These are phyloP conservation scores for Valencia hispanica DNA, from an alignment of 2,797 vertebrate genomes.

Conservation along the genomic window DNA sequence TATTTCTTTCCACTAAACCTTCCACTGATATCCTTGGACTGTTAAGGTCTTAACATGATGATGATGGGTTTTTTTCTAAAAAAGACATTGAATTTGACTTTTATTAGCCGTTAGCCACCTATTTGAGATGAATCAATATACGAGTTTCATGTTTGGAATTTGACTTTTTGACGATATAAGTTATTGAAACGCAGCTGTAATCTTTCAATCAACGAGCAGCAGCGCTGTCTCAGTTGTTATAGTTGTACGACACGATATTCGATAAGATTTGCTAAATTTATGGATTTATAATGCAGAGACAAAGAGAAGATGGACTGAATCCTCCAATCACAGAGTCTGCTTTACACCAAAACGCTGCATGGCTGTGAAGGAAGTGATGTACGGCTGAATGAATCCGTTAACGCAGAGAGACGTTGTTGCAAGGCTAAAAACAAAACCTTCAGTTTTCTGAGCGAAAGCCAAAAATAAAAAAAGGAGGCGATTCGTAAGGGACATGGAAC, in stretches of 20 bases:
- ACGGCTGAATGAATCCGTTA: neutral
- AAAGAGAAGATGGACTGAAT: neutral
- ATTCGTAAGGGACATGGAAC: slow-evolving; percentile 49
- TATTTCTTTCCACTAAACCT: too few relatives aligned
- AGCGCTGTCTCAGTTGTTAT: neutral
- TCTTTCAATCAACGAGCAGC: neutral
- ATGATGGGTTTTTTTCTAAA: too few relatives aligned
- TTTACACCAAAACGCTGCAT: neutral
- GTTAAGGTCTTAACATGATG: too few relatives aligned
- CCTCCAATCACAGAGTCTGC: too few relatives aligned
- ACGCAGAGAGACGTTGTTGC: neutral
- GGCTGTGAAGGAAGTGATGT: neutral
- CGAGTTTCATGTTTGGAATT: too few relatives aligned
- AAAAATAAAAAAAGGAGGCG: slow-evolving; percentile 51
- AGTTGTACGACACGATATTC: neutral
- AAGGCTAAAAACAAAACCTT: slow-evolving; percentile 73
- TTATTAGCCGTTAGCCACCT: too few relatives aligned
- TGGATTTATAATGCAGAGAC: neutral
- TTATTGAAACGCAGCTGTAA: neutral
- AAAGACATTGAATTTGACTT: too few relatives aligned
- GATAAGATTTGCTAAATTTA: neutral
- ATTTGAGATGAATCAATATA: too few relatives aligned
- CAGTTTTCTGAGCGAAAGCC: slow-evolving; percentile 36
- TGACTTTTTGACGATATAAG: neutral
- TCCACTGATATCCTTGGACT: too few relatives aligned